A percentile compares a stretch with the other conserved stretches of the same genome.
Evolutionary conservation across 2,113 vertebrate species (phyloP).

Genomic region (Ivindomyrus marchei): DNA sequence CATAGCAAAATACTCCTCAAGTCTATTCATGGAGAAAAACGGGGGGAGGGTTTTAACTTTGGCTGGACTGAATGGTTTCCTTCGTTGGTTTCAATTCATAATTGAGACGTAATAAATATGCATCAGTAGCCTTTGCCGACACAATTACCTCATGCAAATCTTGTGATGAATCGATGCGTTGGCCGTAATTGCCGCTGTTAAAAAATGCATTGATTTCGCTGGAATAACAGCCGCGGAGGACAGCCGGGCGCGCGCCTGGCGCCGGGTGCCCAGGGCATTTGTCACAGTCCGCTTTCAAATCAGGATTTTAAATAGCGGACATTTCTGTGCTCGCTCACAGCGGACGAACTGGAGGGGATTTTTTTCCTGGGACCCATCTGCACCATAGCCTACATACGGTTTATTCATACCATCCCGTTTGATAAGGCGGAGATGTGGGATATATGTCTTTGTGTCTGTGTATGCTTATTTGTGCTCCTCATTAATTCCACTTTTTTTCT

Average conservation of each 20-base stretch:
- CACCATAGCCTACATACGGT: neutral
- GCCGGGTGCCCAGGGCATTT: conserved; percentile 40
- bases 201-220: conserved; percentile 58
- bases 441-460: neutral
- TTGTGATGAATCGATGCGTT: conserved; percentile 59
- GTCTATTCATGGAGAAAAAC: conserved; percentile 9
- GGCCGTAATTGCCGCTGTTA: conserved; percentile 55
- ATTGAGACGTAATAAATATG: conserved; percentile 68
- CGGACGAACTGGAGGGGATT: neutral
- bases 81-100: conserved; percentile 64
- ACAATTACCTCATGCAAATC: conserved; percentile 67
- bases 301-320: conserved; percentile 30
- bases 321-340: conserved; percentile 44
- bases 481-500: conserved; percentile 5
- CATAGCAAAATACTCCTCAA: neutral
- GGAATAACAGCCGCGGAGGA: conserved; percentile 57
- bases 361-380: neutral
- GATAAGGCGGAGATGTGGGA: neutral
- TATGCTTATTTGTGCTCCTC: neutral
- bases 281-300: conserved; percentile 28
- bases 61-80: conserved; percentile 51
- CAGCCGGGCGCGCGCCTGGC: conserved; percentile 40
- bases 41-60: conserved; percentile 45
- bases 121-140: conserved; percentile 55
- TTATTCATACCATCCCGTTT: neutral